phyloP scores from a whole-genome alignment of 2,113 vertebrate genomes.

The Pluvialis apricaria region DNA sequence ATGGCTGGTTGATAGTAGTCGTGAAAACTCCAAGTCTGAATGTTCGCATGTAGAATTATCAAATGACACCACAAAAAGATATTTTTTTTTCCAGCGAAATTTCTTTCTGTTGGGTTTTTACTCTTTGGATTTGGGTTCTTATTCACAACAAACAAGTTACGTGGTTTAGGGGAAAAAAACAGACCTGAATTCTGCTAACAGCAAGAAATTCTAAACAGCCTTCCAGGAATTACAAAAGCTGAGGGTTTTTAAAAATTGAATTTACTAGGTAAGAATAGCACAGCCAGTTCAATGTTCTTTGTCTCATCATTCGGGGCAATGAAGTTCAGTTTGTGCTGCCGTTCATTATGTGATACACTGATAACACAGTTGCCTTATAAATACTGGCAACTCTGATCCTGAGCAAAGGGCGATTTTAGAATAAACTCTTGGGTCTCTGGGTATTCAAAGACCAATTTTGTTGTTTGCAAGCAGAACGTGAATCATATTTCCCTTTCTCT shows the following conservation, averaged over 20 bases:
- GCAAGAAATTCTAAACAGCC: not conserved
- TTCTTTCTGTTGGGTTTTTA: not conserved
- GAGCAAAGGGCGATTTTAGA: not conserved
- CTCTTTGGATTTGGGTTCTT: not conserved
- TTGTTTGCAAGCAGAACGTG: not conserved
- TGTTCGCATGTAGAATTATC: not conserved
- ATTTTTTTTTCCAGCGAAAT: not conserved
- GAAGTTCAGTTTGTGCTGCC: not conserved
- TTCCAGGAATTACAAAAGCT: not conserved
- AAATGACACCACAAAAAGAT: not conserved
- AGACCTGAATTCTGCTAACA: not conserved
- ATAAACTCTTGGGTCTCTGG: not conserved
- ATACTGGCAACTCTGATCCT: not conserved
- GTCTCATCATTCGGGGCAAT: not conserved
- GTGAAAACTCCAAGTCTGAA: not conserved
- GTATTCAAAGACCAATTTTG: not conserved
- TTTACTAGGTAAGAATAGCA: not conserved
- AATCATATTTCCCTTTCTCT: not conserved
- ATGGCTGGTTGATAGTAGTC: not conserved
- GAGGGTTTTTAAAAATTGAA: not conserved
- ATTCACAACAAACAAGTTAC: not conserved
- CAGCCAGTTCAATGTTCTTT: not conserved
- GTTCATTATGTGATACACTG: accelerated
- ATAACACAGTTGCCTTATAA: not conserved
- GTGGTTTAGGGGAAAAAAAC: not conserved